Conservation (phyloP, 2,888 invertebrate species). For the Nomada ruficornis region DNA sequence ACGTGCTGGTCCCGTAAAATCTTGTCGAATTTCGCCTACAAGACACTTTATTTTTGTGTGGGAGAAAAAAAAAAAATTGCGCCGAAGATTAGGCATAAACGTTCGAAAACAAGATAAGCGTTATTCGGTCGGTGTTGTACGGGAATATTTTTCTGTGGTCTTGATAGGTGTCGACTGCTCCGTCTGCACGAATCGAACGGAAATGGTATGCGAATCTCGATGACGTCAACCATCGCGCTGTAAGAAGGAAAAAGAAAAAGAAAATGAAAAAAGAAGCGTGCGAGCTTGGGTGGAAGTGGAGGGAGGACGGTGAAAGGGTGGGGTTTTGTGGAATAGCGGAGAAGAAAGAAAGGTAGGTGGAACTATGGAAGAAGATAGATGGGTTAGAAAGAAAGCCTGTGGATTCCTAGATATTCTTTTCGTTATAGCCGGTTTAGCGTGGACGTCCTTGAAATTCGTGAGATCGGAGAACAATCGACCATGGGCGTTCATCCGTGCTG, state of each 20-base stretch:
- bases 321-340: background rate
- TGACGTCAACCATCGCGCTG: slow-evolving; percentile 69
- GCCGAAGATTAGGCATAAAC: slow-evolving; percentile 12
- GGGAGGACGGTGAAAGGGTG: background rate
- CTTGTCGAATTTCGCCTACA: background rate
- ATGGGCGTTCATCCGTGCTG: slow-evolving; percentile 66
- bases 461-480: slow-evolving; percentile 79
- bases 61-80: background rate
- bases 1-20: background rate
- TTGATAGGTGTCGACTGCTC: slow-evolving; percentile 1
- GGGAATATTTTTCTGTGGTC: slow-evolving; percentile 11
- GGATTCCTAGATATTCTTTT: slow-evolving; percentile 60
- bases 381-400: slow-evolving; percentile 39
- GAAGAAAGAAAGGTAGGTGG: slow-evolving; percentile 37
- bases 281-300: background rate
- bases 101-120: slow-evolving; percentile 29
- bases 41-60: background rate
- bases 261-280: slow-evolving; percentile 11
- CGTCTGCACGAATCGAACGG: slow-evolving; percentile 67
- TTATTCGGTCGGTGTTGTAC: background rate
- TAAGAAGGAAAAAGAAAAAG: slow-evolving; percentile 4
- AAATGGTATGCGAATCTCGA: slow-evolving; percentile 71
- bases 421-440: slow-evolving; percentile 78
- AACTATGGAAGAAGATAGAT: slow-evolving; percentile 23
- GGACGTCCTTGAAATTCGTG: slow-evolving; percentile 84